Conservation (phyloP, 2,113 vertebrate genomes). For the Prietella phreatophila region DNA sequence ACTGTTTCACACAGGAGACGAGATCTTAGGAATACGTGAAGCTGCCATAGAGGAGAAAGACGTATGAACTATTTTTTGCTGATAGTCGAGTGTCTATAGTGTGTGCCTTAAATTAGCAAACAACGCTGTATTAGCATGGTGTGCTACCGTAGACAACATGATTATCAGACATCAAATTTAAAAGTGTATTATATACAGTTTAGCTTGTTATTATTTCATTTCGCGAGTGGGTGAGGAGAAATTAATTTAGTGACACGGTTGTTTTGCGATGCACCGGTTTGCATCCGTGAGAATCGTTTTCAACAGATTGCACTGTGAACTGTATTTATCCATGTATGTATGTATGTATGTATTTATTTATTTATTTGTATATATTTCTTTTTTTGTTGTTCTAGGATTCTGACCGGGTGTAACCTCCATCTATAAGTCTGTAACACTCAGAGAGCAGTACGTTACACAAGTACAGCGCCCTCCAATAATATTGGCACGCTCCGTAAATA, state of each 20-base stretch:
- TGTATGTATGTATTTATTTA: constrained; percentile 19
- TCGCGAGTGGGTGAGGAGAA: background rate
- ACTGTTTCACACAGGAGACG: background rate
- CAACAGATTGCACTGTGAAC: constrained; percentile 56
- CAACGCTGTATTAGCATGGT: constrained; percentile 13
- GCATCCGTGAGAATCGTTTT: constrained; percentile 17
- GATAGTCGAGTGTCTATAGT: constrained; percentile 26
- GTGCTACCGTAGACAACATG: constrained; percentile 5
- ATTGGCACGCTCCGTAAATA: too few species aligned
- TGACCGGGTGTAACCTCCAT: constrained; percentile 42
- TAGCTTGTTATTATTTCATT: background rate
- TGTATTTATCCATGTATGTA: constrained; percentile 32
- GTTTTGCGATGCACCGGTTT: background rate
- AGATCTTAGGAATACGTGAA: constrained; percentile 16
- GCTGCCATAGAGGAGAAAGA: constrained; percentile 6
- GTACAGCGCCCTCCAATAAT: too few species aligned
- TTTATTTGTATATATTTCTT: constrained; percentile 24
- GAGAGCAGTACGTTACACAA: background rate
- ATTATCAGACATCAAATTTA: background rate
- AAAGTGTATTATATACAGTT: background rate
- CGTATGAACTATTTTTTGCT: background rate
- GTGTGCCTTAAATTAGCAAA: constrained; percentile 42
- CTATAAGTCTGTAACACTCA: constrained; percentile 14
- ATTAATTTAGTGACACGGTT: background rate
- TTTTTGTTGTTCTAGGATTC: constrained; percentile 6